Conservation (phyloP, 1,140 invertebrate species). For the Drosophila santomea region DNA sequence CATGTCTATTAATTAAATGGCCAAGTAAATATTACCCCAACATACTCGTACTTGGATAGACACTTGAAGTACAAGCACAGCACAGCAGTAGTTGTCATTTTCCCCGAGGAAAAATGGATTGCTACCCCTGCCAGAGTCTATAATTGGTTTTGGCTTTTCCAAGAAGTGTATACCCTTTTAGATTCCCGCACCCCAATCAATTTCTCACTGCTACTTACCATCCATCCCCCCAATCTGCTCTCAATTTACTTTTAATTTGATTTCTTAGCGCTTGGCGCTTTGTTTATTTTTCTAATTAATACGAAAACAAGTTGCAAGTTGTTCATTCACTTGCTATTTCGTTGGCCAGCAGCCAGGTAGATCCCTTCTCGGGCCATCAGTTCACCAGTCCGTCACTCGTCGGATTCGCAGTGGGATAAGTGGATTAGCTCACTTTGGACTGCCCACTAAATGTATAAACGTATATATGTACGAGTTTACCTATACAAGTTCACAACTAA, state of each 20-base stretch:
- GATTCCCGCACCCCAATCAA: neutral
- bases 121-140: conserved; percentile 10
- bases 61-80: neutral
- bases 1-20: conserved; percentile 74
- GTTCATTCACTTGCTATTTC: neutral
- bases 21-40: conserved; percentile 16
- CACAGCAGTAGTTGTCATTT: neutral
- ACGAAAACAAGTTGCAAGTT: conserved; percentile 54
- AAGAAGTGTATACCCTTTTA: conserved; percentile 13
- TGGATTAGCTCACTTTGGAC: conserved; percentile 32
- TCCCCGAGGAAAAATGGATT: conserved; percentile 7
- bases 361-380: neutral
- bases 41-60: conserved; percentile 1
- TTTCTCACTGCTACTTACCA: neutral
- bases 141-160: conserved; percentile 54
- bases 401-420: conserved; percentile 33
- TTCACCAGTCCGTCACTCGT: conserved; percentile 1
- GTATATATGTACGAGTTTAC: neutral
- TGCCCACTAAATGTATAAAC: neutral
- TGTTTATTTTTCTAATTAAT: conserved; percentile 68
- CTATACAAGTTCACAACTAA: neutral
- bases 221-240: conserved; percentile 3
- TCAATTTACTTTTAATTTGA: conserved; percentile 71
- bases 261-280: conserved; percentile 58
- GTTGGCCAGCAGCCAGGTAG: conserved; percentile 56